Percentiles rank a stretch among this genome's conserved stretches.
These are phyloP conservation scores for Lates calcarifer DNA, from an alignment of 2,113 vertebrate genomes.

Conservation along the genomic window DNA sequence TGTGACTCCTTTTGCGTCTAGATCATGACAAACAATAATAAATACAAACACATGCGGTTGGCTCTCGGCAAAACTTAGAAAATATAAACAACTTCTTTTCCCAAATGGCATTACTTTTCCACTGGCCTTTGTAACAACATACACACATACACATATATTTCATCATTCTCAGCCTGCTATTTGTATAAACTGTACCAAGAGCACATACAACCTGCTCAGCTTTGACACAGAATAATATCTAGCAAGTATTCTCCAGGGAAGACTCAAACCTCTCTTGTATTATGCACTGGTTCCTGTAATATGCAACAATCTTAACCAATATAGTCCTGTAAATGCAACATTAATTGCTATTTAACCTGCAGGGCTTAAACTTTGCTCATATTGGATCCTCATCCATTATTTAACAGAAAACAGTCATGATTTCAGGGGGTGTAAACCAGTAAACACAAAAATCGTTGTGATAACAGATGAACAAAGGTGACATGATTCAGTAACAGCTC, in stretches of 20 bases:
- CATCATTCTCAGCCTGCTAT: conserved; percentile 20
- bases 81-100: conserved; percentile 36
- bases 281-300: background rate
- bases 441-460: background rate
- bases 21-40: conserved; percentile 52
- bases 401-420: background rate
- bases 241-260: background rate
- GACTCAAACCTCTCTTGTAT: background rate
- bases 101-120: conserved; percentile 24
- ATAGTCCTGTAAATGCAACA: background rate
- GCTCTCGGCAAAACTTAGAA: conserved; percentile 4
- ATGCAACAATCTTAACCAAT: background rate
- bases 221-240: background rate
- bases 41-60: conserved; percentile 59
- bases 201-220: conserved; percentile 1
- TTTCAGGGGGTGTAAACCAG: background rate
- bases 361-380: background rate
- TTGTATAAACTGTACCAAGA: conserved; percentile 8
- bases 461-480: conserved; percentile 13
- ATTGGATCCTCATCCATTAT: background rate
- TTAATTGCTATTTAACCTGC: conserved; percentile 1
- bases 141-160: conserved; percentile 8
- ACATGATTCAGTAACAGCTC: conserved; percentile 17
- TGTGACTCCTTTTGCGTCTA: conserved; percentile 26
- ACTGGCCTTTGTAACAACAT: conserved; percentile 3